These are phyloP conservation scores for Lateolabrax maculatus DNA, from an alignment of 2,797 vertebrate genomes.

Conservation along the genomic window DNA sequence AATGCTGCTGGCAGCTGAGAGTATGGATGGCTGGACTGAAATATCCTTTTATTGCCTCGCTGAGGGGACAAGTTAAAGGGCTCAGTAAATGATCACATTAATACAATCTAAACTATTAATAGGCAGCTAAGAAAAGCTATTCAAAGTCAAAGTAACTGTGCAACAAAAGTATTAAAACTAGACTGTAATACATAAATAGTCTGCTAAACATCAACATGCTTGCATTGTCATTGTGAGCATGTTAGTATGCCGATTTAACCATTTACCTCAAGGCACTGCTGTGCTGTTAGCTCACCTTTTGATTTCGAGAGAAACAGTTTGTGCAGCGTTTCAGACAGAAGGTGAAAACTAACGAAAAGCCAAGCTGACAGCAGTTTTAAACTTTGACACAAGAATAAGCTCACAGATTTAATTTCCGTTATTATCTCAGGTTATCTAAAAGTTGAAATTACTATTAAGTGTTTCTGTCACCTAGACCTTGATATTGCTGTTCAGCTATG, in stretches of 20 bases:
- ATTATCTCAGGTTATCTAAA: constrained; percentile 16
- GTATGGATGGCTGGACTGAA: not conserved
- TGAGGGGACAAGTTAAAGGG: not conserved
- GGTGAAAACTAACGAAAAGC: not conserved
- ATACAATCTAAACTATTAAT: not conserved
- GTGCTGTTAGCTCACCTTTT: not conserved
- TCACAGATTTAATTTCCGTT: constrained; percentile 29
- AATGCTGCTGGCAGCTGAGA: not conserved
- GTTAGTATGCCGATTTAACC: not conserved
- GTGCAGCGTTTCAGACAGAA: not conserved
- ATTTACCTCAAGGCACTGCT: not conserved
- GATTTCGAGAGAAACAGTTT: constrained; percentile 4
- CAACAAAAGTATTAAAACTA: not conserved
- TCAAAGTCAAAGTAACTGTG: not conserved
- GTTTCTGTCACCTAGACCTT: constrained; percentile 8
- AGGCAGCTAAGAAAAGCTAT: not conserved
- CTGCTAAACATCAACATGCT: not conserved
- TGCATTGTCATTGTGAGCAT: not conserved
- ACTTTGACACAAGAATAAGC: constrained; percentile 2
- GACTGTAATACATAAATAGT: not conserved
- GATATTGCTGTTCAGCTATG: not conserved
- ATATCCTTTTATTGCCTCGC: not conserved
- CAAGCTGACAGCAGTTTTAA: constrained; percentile 15
- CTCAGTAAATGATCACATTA: constrained; percentile 10
- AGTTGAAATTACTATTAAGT: constrained; percentile 19